Evolutionary conservation across 2,113 vertebrate species (phyloP).

Genomic region (Copsychus sechellarum): DNA sequence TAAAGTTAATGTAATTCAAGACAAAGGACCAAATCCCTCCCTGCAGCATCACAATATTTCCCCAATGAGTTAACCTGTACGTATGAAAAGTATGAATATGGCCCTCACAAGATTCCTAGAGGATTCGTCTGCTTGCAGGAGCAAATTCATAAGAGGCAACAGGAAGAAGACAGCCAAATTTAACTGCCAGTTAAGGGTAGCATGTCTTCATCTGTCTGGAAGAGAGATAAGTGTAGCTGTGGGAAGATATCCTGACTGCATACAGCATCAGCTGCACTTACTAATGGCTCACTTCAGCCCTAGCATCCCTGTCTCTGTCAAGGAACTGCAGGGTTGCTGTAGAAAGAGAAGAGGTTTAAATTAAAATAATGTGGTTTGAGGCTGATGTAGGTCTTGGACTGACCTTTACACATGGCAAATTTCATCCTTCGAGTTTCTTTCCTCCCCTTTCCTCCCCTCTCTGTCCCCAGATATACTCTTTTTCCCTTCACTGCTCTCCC

Average conservation of each 20-base stretch:
- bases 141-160: background rate
- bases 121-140: background rate
- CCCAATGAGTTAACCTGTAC: background rate
- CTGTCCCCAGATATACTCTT: background rate
- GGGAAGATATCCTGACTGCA: background rate
- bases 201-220: background rate
- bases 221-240: background rate
- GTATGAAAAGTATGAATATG: background rate
- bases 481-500: background rate
- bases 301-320: background rate
- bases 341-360: background rate
- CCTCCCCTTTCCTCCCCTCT: background rate
- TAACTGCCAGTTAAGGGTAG: background rate
- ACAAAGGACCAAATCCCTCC: background rate
- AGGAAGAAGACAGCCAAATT: background rate
- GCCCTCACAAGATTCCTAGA: background rate
- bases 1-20: background rate
- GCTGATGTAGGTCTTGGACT: background rate
- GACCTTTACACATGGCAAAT: slow-evolving; percentile 8
- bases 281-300: background rate
- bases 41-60: background rate
- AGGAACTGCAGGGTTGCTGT: background rate
- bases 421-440: background rate
- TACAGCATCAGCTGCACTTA: background rate
- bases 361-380: background rate